Conservation (phyloP, 1,140 invertebrate species). For the Anastrepha obliqua region DNA sequence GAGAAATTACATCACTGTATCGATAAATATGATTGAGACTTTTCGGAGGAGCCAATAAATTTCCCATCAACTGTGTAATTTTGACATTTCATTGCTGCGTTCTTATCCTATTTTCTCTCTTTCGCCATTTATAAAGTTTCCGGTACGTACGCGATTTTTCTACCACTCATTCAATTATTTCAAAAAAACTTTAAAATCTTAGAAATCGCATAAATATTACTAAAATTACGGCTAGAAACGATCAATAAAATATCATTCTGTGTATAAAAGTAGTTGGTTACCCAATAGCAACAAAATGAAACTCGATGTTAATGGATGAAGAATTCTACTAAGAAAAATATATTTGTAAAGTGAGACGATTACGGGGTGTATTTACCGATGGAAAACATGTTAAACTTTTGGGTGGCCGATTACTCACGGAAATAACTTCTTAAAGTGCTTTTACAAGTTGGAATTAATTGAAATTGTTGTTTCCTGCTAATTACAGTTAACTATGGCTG, state of each 20-base stretch:
- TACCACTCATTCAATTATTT: conserved; percentile 58
- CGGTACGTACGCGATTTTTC: conserved; percentile 72
- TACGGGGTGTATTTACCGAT: neutral
- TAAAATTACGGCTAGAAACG: neutral
- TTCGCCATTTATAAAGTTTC: conserved; percentile 73
- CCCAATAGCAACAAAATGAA: neutral
- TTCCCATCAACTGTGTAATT: conserved; percentile 31
- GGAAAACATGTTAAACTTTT: neutral
- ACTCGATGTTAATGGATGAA: conserved; percentile 52
- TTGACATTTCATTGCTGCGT: conserved; percentile 60
- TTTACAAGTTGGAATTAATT: neutral
- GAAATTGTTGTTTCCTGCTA: neutral
- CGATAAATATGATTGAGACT: neutral
- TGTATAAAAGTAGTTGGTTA: neutral
- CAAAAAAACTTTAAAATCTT: conserved; percentile 58
- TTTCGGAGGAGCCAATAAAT: neutral
- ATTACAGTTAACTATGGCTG: conserved; percentile 69
- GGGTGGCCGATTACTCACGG: neutral
- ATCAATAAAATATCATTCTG: conserved; percentile 8
- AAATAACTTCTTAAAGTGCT: neutral
- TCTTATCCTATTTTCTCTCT: conserved; percentile 61
- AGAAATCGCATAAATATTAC: neutral
- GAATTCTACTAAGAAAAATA: neutral
- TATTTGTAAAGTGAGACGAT: neutral
- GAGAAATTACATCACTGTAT: neutral